Evolutionary conservation across 2,888 invertebrate genomes (phyloP).

Genomic region (Teinopalpus imperialis): DNA sequence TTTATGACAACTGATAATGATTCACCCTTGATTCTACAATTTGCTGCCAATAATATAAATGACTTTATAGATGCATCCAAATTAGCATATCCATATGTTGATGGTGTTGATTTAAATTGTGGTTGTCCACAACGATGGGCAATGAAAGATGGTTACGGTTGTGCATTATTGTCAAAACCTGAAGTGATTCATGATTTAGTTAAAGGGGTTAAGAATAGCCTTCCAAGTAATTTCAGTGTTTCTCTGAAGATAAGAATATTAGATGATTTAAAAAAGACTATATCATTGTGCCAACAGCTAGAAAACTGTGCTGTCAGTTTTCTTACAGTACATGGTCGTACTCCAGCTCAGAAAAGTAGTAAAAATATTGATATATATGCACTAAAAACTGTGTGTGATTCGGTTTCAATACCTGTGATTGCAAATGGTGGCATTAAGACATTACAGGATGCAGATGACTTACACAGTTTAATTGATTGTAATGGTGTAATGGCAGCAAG

Average conservation of each 20-base stretch:
- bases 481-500: slow-evolving; percentile 96
- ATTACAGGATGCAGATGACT: slow-evolving; percentile 85
- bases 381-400: slow-evolving; percentile 86
- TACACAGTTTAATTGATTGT: slow-evolving; percentile 86
- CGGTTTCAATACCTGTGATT: slow-evolving; percentile 90
- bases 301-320: slow-evolving; percentile 94
- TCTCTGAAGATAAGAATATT: slow-evolving; percentile 96
- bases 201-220: slow-evolving; percentile 86
- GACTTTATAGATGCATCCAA: slow-evolving; percentile 94
- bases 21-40: slow-evolving; percentile 94
- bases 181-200: slow-evolving; percentile 92
- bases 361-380: slow-evolving; percentile 87
- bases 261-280: slow-evolving; percentile 85
- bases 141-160: slow-evolving; percentile 94
- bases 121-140: slow-evolving; percentile 99
- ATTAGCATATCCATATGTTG: slow-evolving; percentile 90
- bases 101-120: slow-evolving; percentile 98
- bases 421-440: slow-evolving; percentile 95
- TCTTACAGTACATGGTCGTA: slow-evolving; percentile 95
- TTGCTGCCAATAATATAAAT: slow-evolving; percentile 92
- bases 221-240: slow-evolving; percentile 89
- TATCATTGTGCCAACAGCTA: slow-evolving; percentile 89
- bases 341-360: slow-evolving; percentile 89
- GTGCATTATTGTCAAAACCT: slow-evolving; percentile 90
- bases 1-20: slow-evolving; percentile 90